phyloP scores from a whole-genome alignment of 2,888 invertebrate species.

The Drosophila macrospina region DNA sequence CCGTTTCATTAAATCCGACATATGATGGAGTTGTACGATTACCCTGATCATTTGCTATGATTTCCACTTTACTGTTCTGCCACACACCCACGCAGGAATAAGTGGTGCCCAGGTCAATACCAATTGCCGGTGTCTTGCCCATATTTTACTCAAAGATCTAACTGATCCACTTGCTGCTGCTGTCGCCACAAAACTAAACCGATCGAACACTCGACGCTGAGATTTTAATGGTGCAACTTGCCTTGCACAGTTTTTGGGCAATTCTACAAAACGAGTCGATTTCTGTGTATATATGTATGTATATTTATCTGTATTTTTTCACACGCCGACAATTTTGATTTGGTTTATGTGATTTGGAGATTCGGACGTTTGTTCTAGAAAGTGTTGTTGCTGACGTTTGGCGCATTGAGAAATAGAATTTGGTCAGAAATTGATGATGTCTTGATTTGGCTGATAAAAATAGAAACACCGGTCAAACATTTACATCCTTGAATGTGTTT shows the following conservation, averaged over 20 bases:
- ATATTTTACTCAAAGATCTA: slow-evolving; percentile 55
- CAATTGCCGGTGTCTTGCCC: slow-evolving; percentile 88
- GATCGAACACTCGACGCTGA: slow-evolving; percentile 14
- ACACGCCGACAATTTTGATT: slow-evolving; percentile 48
- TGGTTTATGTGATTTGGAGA: slow-evolving; percentile 52
- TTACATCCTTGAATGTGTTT: slow-evolving; percentile 1
- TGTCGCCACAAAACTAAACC: slow-evolving; percentile 47
- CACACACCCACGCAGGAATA: slow-evolving; percentile 95
- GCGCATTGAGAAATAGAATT: slow-evolving; percentile 32
- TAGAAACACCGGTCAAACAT: slow-evolving; percentile 27
- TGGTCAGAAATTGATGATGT: slow-evolving; percentile 40
- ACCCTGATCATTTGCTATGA: slow-evolving; percentile 95
- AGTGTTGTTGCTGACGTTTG: slow-evolving; percentile 44
- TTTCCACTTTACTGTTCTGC: slow-evolving; percentile 92
- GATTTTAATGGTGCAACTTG: slow-evolving; percentile 58
- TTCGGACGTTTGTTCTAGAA: slow-evolving; percentile 59
- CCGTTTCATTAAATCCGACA: slow-evolving; percentile 94
- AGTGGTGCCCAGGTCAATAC: slow-evolving; percentile 95
- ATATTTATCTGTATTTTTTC: slow-evolving; percentile 29
- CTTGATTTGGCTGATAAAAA: slow-evolving; percentile 53
- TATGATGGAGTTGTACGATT: slow-evolving; percentile 95
- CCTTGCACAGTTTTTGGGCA: slow-evolving; percentile 29
- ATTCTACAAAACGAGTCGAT: slow-evolving; percentile 40
- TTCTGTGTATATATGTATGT: slow-evolving; percentile 14
- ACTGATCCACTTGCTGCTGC: slow-evolving; percentile 24